These are phyloP conservation scores for Miniopterus natalensis DNA, from an alignment of 2,113 vertebrate genomes.

Conservation along the genomic window DNA sequence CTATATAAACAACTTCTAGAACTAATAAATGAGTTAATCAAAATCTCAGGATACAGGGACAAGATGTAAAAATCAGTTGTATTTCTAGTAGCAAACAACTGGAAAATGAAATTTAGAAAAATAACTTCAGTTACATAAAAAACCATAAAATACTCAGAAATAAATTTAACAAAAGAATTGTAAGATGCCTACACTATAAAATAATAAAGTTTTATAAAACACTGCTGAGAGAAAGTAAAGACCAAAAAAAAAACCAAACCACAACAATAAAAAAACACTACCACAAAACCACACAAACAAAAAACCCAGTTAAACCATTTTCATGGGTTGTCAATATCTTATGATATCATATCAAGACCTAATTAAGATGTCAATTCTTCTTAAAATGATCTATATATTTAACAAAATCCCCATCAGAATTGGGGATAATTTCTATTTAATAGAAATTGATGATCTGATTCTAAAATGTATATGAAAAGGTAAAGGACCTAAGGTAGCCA, in stretches of 20 bases:
- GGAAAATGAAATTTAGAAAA: constrained; percentile 43
- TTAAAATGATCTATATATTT: neutral
- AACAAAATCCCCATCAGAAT: neutral
- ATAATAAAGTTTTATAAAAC: neutral
- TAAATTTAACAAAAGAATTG: neutral
- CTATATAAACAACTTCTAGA: neutral
- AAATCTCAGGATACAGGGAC: neutral
- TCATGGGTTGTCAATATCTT: neutral
- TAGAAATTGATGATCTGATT: neutral
- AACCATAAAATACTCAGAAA: neutral
- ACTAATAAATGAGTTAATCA: constrained; percentile 3
- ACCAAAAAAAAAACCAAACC: neutral
- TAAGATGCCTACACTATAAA: neutral
- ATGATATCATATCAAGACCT: neutral
- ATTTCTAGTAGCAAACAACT: constrained; percentile 25
- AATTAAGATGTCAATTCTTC: neutral
- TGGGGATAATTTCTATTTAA: neutral
- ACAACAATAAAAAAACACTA: no score
- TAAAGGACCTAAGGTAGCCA: neutral
- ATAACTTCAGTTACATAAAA: neutral
- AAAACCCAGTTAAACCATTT: neutral
- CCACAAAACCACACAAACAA: no score
- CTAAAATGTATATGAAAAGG: neutral
- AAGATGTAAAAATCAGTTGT: constrained; percentile 15
- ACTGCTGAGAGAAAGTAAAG: neutral